Base-by-base conservation (phyloP, 2,888 invertebrate genomes). In the Antitype chi region DNA sequence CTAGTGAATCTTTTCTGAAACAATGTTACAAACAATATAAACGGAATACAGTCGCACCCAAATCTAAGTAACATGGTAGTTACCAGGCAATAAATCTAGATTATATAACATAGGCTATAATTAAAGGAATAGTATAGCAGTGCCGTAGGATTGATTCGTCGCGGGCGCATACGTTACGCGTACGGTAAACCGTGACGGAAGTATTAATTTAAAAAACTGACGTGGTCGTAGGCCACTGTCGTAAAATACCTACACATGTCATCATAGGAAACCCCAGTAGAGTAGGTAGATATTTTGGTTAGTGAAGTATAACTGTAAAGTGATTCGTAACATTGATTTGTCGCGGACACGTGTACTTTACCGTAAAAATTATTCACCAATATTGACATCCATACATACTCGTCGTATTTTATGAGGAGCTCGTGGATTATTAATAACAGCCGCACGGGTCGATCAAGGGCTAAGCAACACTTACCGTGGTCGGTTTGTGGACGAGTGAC, bases 151-250 rank as follows among this genome's bases (percentile, higher is more conserved):
- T 85, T 62, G 71, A 82, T 87, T 84, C 57, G 77, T 23, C 64
- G 66, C 70, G 62, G 68, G 43, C 62, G 62, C 79, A 76, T 63
- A 64, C 64, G 71, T 69, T 28, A 82, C 77, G 80, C 68, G 64
- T 71, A 59, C 66, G 53, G 3, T 32, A 52, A 38, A 64, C 70
- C 80, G 72, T 81, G 49, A 74, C 74, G 38, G 68, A 75, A 73
- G 62, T 57, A 76, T 81, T 81, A 70, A 78, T 74, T 71, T 69
- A 32, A 62, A 70, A 77, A 66, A 28, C 70, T 86, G 82, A 86
- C 76, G 87, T 86, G 76, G 66, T 57, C 49, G n/a, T 23, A 38
- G 17, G 15, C 13, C n/a, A 1, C 17, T 62, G 55, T 49, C 47
- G 66, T 72, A 43, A 67, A 80, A 57, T 25, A 71, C 32, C 52